Evolutionary conservation across 1,140 invertebrate species (phyloP), one percentile per base, ranked within the genome.

Genomic region (Varroa destructor): DNA sequence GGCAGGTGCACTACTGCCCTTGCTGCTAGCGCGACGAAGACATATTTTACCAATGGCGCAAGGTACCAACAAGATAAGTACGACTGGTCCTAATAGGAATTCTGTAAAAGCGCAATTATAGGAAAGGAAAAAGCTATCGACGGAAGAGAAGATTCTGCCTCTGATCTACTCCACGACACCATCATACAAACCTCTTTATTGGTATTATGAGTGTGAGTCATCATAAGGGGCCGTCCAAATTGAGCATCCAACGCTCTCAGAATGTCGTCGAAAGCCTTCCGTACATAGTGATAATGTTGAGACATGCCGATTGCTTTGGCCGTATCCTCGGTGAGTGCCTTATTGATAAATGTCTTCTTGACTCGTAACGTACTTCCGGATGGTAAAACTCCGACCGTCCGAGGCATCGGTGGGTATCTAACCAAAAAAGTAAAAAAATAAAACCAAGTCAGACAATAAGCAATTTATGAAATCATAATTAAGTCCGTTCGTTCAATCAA

Each of bases 261-360:
- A 73, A 99, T 99, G 75, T 96, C 92, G 43, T 95, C 93, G 81
- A 99, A 91, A 0, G 97, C 91, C 74, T 95, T 86, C 56, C 94
- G 82, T 10, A 99, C 93, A 75, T 93, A 90, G 0, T 91, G 89
- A 80, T 97, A 97, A 77, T 98, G 99, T 0, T 90, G 87, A 43
- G 89, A 90, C 84, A 99, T 93, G 51, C 96, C 96, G 75, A 99
- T 97, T 72, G 89, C 91, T 72, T 89, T 84, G 1, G 94, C 94
- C 1, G 91, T 91, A 77, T 97, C 91, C 77, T 97, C 94, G 0
- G 93, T 96, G 14, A 97, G 78, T 85, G 93, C 91, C 84, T 94
- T 94, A 77, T 93, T 96, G 0, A 97, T 80, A 80, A 93, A 97
- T 1, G 93, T 98, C 79, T 97, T 96, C 78, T 97, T 96, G 0